Percentiles rank a stretch among this genome's conserved stretches.
Evolutionary conservation across 1,140 invertebrate species (phyloP).

Genomic region (Eulimnadia texana): DNA sequence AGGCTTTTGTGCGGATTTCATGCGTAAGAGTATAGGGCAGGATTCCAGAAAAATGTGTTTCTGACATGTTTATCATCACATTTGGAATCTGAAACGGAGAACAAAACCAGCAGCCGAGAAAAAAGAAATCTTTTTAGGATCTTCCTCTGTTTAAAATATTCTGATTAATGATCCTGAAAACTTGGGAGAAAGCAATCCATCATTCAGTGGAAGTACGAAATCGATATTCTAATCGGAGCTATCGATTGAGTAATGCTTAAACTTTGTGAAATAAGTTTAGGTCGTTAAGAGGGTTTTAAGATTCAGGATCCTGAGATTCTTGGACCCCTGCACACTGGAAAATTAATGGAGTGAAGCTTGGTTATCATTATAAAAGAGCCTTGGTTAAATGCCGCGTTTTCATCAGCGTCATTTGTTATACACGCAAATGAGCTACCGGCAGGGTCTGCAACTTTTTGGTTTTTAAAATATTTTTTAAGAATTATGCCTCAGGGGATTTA

Average conservation of each 20-base stretch:
- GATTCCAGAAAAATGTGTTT: neutral
- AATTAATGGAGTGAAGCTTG: too few relatives aligned
- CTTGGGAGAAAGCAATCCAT: neutral
- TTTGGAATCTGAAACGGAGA: neutral
- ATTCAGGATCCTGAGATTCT: too few relatives aligned
- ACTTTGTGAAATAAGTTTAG: too few relatives aligned
- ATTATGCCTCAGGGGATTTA: too few relatives aligned
- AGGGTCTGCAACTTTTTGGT: too few relatives aligned
- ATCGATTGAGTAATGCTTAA: neutral
- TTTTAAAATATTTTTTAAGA: too few relatives aligned
- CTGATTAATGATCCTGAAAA: neutral
- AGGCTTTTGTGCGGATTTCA: neutral
- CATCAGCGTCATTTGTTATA: too few relatives aligned
- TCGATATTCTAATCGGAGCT: neutral
- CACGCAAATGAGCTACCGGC: too few relatives aligned
- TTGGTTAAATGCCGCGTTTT: too few relatives aligned
- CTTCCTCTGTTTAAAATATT: neutral
- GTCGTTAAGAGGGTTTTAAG: too few relatives aligned
- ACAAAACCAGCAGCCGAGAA: neutral
- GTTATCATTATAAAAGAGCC: too few relatives aligned
- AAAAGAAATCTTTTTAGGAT: neutral
- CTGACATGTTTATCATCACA: neutral
- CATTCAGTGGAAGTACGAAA: neutral
- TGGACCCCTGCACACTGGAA: too few relatives aligned
- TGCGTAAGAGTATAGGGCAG: neutral